Evolutionary conservation across 2,113 vertebrate genomes (phyloP).

Genomic region (Pao palembangensis): DNA sequence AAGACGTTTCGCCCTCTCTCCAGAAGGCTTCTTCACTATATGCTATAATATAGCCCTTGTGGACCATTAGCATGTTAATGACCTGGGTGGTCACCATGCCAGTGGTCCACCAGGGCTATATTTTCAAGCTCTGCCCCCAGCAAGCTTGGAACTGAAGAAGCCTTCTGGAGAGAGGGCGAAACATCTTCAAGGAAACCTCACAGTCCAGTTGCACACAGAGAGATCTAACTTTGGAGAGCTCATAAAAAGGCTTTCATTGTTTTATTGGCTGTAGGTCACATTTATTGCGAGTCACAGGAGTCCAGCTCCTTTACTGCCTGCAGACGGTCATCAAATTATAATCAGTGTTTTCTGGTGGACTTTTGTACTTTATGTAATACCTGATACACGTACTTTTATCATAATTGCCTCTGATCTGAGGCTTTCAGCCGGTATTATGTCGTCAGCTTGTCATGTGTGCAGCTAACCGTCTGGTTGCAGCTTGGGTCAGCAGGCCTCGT

Average conservation of each 20-base stretch:
- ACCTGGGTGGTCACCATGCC: too few species aligned
- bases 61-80: too few species aligned
- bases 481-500: constrained; percentile 63
- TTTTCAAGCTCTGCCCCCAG: too few species aligned
- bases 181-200: too few species aligned
- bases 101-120: too few species aligned
- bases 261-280: constrained; percentile 42
- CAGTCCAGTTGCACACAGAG: too few species aligned
- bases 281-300: constrained; percentile 30
- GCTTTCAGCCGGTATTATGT: constrained; percentile 48
- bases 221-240: too few species aligned
- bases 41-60: too few species aligned
- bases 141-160: too few species aligned
- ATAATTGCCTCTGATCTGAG: constrained; percentile 49
- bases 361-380: constrained; percentile 37
- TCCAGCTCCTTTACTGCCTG: constrained; percentile 26
- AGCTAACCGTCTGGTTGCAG: constrained; percentile 33
- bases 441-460: constrained; percentile 44
- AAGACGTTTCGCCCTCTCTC: too few species aligned
- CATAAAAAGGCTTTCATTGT: constrained; percentile 43
- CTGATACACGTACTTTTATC: constrained; percentile 38
- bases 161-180: too few species aligned
- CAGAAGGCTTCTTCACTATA: too few species aligned
- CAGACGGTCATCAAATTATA: constrained; percentile 31
- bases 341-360: constrained; percentile 34